Evolutionary conservation across 2,113 vertebrate genomes (phyloP).

Genomic region (Chiloscyllium plagiosum): DNA sequence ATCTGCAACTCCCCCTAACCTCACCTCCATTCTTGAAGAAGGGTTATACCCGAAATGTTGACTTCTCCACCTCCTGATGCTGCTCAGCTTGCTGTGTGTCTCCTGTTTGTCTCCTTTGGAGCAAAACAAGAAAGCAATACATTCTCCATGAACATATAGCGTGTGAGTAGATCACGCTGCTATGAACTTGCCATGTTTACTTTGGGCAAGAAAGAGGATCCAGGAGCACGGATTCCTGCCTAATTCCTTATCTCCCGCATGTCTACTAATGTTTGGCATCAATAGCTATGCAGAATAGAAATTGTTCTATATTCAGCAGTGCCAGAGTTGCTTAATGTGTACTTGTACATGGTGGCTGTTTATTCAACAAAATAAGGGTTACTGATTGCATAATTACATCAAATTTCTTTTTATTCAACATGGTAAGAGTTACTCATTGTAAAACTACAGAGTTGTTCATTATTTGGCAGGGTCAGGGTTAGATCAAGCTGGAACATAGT

Average conservation of each 20-base stretch:
- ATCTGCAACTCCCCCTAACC: too few species aligned
- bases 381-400: not conserved
- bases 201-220: not conserved
- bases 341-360: not conserved
- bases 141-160: not conserved
- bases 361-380: not conserved
- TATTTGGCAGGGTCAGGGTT: not conserved
- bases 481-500: not conserved
- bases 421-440: not conserved
- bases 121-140: not conserved
- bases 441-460: not conserved
- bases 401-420: not conserved
- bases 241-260: not conserved
- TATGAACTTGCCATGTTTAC: not conserved
- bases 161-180: not conserved
- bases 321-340: not conserved
- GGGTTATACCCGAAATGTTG: too few species aligned
- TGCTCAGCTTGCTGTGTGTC: too few species aligned
- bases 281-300: not conserved
- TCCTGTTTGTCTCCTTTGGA: not conserved
- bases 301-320: not conserved
- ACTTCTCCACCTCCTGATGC: too few species aligned
- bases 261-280: not conserved
- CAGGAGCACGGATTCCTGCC: not conserved
- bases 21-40: too few species aligned